Evolutionary conservation across 2,888 invertebrate genomes (phyloP), one percentile per base, ranked within the genome.

Genomic region (Palloptera scutellata): DNA sequence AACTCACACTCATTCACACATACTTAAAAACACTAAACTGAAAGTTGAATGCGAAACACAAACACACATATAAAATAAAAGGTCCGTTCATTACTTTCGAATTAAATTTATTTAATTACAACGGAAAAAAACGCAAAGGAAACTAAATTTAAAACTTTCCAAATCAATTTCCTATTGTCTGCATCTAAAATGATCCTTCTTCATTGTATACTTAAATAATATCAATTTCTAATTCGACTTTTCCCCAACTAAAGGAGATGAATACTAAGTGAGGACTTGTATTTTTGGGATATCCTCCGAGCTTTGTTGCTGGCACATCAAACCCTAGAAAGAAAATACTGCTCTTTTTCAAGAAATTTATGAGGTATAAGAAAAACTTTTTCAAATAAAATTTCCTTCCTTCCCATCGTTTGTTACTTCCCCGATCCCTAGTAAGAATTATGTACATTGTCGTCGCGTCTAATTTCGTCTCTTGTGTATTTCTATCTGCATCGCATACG

Each of bases 11-110:
- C 45, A 13, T 45, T 12, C 45, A 48, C 12, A 48, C 48, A 48
- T 15, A 48, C 48, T 48, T 15, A 30, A 30, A 30, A 53, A 62
- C 40, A 19, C 41, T 43, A 17, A 17, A 13, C 43, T 60, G n/a
- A 48, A 20, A 19, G n/a, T 8, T 12, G 20, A 48, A n/a, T 10
- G 48, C 48, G 15, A 48, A 48, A 48, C 48, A 4, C 48, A 19
- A 15, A 45, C 30, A 52, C 45, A 48, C 30, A 62, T 30, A 45
- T 17, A 17, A 30, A 19, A 67, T n/a, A n/a, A n/a, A n/a, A n/a
- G n/a, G 62, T 53, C 61, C 62, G 53, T 62, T 53, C 1, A 63
- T 58, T 67, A n/a, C 6, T 48, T 48, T 48, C 15, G 15, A 48
- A n/a, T 48, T 30, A n/a, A 8, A 48, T 48, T 48, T n/a, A 48